Evolutionary conservation across 2,797 vertebrate species (phyloP).

Genomic region (Manis crassicaudata): DNA sequence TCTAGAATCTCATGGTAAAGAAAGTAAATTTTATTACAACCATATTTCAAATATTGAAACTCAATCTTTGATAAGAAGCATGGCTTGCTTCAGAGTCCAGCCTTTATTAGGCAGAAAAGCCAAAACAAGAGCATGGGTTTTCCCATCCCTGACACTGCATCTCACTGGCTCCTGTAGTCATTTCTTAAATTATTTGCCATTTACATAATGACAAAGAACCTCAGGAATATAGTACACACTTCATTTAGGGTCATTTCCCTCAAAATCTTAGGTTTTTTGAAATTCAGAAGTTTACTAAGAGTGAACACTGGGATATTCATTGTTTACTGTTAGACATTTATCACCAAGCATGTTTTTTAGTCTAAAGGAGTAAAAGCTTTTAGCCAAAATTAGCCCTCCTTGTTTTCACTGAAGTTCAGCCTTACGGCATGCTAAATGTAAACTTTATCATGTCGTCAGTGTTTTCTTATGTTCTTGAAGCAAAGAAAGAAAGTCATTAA

Average conservation of each 20-base stretch:
- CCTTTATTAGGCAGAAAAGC: not conserved
- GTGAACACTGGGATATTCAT: not conserved
- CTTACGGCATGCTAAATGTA: slow-evolving; percentile 67
- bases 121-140: fast-evolving
- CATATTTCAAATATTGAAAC: not conserved
- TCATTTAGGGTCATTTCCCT: not conserved
- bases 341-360: not conserved
- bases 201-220: not conserved
- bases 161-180: not conserved
- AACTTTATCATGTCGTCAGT: slow-evolving; percentile 78
- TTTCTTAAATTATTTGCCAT: not conserved
- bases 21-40: not conserved
- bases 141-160: not conserved
- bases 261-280: not conserved
- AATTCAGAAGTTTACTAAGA: not conserved
- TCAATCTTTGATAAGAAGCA: not conserved
- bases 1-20: not conserved
- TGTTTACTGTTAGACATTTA: not conserved
- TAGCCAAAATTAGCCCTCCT: not conserved
- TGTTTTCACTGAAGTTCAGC: slow-evolving; percentile 67
- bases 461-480: slow-evolving; percentile 65
- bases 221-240: not conserved
- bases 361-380: not conserved
- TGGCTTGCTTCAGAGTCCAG: not conserved
- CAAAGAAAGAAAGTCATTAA: slow-evolving; percentile 80